Percentiles rank a stretch among this genome's conserved stretches.
These are phyloP conservation scores for Neolamprologus brichardi DNA, from an alignment of 2,113 vertebrate genomes.

Conservation along the genomic window DNA sequence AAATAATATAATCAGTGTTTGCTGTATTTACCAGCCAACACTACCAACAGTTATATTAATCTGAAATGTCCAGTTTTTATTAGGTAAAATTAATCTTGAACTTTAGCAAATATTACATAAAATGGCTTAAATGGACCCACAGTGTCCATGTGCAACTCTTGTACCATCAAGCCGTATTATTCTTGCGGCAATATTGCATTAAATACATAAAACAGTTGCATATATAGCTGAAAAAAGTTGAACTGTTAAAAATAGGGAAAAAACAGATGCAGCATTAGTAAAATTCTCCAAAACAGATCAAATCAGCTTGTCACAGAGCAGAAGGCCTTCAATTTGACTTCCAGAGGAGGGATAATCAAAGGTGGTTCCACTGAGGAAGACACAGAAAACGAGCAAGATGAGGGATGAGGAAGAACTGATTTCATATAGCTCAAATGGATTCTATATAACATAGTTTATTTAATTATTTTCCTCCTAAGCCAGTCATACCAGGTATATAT, in stretches of 20 bases:
- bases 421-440: not conserved
- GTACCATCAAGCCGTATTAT: not conserved
- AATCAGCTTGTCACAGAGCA: not conserved
- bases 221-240: not conserved
- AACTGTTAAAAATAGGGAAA: not conserved
- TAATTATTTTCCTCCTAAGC: not conserved
- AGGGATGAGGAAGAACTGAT: not conserved
- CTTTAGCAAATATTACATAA: not conserved
- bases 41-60: not conserved
- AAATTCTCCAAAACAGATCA: not conserved
- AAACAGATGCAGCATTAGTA: not conserved
- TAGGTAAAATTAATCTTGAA: not conserved
- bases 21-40: not conserved
- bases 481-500: not conserved
- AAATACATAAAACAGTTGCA: not conserved
- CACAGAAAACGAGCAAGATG: not conserved
- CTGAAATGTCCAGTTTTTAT: not conserved
- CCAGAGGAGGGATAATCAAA: not conserved
- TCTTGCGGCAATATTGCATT: not conserved
- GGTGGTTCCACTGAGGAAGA: not conserved
- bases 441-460: not conserved
- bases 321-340: not conserved
- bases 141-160: not conserved
- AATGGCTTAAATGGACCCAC: not conserved
- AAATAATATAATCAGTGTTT: not conserved